Evolutionary conservation across 2,888 invertebrate species (phyloP).

Genomic region (Drosophila colorata): DNA sequence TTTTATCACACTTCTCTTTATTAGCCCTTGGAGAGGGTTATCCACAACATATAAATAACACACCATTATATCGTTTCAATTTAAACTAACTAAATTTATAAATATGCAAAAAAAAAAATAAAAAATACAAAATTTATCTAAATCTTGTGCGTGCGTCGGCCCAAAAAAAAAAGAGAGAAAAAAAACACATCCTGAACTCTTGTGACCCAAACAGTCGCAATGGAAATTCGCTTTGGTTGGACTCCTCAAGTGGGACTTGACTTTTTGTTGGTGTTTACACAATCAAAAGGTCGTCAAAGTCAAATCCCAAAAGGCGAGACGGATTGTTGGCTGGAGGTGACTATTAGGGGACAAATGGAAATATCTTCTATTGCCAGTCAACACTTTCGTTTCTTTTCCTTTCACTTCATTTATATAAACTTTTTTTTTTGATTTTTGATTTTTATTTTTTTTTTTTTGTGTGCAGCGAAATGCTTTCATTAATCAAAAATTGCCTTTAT

Average conservation of each 20-base stretch:
- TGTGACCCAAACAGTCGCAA: slow-evolving; percentile 1
- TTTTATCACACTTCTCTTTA: not conserved
- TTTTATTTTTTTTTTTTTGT: slow-evolving; percentile 8
- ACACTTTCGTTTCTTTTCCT: slow-evolving; percentile 72
- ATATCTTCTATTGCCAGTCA: slow-evolving; percentile 65
- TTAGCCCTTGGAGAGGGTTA: too few species aligned
- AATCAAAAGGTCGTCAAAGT: slow-evolving; percentile 55
- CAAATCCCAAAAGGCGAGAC: slow-evolving; percentile 23
- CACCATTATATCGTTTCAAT: too few species aligned
- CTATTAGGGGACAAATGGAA: slow-evolving; percentile 65
- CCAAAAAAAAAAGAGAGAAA: not conserved
- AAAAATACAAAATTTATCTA: not conserved
- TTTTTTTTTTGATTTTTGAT: not conserved
- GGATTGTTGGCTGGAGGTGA: slow-evolving; percentile 28
- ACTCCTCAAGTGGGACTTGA: slow-evolving; percentile 23
- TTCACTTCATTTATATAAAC: slow-evolving; percentile 54
- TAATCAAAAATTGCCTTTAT: slow-evolving; percentile 70
- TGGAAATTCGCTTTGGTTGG: slow-evolving; percentile 31
- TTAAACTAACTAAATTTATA: too few species aligned
- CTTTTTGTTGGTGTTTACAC: slow-evolving; percentile 25
- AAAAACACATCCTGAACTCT: not conserved
- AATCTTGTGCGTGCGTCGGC: not conserved
- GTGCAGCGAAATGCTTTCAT: slow-evolving; percentile 69
- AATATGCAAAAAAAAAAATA: too few species aligned
- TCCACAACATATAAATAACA: too few species aligned